A percentile compares a stretch with the other conserved stretches of the same genome.
phyloP scores from a whole-genome alignment of 2,888 invertebrate species.

The Dermolepida albohirtum region DNA sequence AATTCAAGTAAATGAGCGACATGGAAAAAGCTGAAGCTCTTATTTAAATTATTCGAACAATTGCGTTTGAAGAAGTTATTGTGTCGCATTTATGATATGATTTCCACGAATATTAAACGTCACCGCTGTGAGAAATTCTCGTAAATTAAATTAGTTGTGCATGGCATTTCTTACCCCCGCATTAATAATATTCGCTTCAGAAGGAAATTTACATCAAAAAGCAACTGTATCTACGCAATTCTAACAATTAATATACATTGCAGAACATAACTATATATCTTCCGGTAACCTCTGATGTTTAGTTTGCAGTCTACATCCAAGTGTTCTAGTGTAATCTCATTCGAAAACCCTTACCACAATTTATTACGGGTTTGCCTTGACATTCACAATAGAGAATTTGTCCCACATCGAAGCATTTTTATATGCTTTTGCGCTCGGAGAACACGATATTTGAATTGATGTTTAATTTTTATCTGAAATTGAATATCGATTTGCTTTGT shows the following conservation, averaged over 20 bases:
- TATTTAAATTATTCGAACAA: too few relatives aligned
- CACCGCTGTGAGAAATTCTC: too few relatives aligned
- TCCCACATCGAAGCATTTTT: conserved; percentile 8
- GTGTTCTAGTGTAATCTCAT: background rate
- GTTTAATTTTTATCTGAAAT: conserved; percentile 24
- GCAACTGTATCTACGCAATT: conserved; percentile 6
- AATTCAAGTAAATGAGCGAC: too few relatives aligned
- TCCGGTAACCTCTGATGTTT: conserved; percentile 44
- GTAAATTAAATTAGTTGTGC: too few relatives aligned
- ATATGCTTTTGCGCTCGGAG: background rate
- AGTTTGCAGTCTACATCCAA: conserved; percentile 5
- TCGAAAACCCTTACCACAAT: conserved; percentile 21
- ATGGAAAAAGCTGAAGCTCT: too few relatives aligned
- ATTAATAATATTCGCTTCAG: too few relatives aligned
- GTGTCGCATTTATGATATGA: too few relatives aligned
- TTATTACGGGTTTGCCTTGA: background rate
- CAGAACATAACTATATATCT: conserved; percentile 48
- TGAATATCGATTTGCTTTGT: conserved; percentile 30
- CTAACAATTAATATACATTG: conserved; percentile 40
- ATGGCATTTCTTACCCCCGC: too few relatives aligned
- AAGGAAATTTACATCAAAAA: background rate
- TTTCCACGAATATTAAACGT: too few relatives aligned
- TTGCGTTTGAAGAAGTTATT: too few relatives aligned
- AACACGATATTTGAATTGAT: conserved; percentile 10
- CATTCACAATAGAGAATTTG: background rate